A percentile compares a stretch with the other conserved stretches of the same genome.
phyloP scores from a whole-genome alignment of 1,140 invertebrate genomes.

The Drosophila orosa region DNA sequence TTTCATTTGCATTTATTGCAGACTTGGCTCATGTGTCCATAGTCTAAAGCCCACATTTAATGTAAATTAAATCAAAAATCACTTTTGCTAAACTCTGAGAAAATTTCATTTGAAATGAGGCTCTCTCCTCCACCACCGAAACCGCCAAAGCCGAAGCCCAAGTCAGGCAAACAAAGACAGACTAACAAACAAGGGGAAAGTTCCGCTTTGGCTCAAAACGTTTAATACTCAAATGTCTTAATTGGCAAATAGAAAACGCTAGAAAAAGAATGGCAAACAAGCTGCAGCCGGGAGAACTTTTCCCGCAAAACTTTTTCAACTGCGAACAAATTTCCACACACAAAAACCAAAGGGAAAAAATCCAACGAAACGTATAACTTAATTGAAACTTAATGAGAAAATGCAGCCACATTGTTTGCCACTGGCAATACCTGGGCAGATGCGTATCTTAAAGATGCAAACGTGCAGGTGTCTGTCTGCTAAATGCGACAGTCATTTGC shows the following conservation, averaged over 20 bases:
- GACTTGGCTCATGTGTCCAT: background rate
- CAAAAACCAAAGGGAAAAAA: slow-evolving; percentile 26
- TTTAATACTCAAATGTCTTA: slow-evolving; percentile 61
- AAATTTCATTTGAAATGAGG: slow-evolving; percentile 29
- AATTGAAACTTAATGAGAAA: slow-evolving; percentile 80
- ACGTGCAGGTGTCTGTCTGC: slow-evolving; percentile 47
- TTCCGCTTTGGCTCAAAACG: slow-evolving; percentile 43
- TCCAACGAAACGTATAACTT: slow-evolving; percentile 36
- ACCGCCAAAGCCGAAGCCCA: slow-evolving; percentile 28
- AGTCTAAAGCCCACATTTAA: background rate
- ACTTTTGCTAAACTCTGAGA: background rate
- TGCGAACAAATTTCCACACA: slow-evolving; percentile 45
- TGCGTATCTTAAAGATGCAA: slow-evolving; percentile 65
- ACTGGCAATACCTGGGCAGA: slow-evolving; percentile 9
- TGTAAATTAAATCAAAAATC: slow-evolving; percentile 2
- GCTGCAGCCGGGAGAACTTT: slow-evolving; percentile 26
- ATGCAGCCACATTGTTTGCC: slow-evolving; percentile 51
- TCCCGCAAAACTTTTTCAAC: slow-evolving; percentile 37
- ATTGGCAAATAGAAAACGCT: slow-evolving; percentile 55
- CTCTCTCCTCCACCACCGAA: background rate
- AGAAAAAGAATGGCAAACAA: slow-evolving; percentile 21
- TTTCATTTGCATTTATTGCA: background rate
- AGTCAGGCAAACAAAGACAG: slow-evolving; percentile 35
- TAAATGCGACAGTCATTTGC: slow-evolving; percentile 51
- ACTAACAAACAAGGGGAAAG: slow-evolving; percentile 37